These are phyloP conservation scores for Tragopan temminckii DNA, from an alignment of 2,797 vertebrate genomes.

Conservation along the genomic window DNA sequence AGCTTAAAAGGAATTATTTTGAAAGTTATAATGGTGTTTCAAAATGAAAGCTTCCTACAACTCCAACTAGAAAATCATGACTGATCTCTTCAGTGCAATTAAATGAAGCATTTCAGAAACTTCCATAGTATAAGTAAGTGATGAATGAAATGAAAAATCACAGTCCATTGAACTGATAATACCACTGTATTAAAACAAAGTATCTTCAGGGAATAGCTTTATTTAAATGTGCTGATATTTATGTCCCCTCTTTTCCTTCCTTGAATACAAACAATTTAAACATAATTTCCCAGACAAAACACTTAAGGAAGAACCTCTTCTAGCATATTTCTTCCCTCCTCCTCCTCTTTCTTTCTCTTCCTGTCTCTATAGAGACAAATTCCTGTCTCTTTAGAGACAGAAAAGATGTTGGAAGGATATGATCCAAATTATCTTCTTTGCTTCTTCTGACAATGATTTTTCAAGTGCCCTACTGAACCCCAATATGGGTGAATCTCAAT, in stretches of 20 bases:
- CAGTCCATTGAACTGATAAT: conserved; percentile 31
- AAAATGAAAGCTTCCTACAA: conserved; percentile 71
- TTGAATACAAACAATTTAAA: conserved; percentile 55
- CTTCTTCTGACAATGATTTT: neutral
- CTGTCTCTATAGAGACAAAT: neutral
- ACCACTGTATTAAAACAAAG: conserved; percentile 33
- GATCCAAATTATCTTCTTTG: neutral
- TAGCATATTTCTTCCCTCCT: neutral
- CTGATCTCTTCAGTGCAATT: conserved; percentile 46
- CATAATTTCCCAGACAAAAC: neutral
- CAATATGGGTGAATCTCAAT: neutral
- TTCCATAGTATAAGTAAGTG: neutral
- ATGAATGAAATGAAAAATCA: conserved; percentile 52
- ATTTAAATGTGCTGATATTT: conserved; percentile 34
- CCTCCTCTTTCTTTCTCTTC: conserved; percentile 1
- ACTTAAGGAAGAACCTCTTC: neutral
- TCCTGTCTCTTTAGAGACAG: neutral
- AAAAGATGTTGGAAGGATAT: neutral
- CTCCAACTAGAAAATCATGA: conserved; percentile 64
- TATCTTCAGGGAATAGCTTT: conserved; percentile 33
- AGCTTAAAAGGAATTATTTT: conserved; percentile 71
- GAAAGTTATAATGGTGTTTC: conserved; percentile 64
- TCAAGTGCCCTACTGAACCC: neutral
- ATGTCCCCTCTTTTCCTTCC: conserved; percentile 50
- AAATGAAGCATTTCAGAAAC: conserved; percentile 55